Conservation (phyloP, 2,797 vertebrate genomes). For the Strix occidentalis region DNA sequence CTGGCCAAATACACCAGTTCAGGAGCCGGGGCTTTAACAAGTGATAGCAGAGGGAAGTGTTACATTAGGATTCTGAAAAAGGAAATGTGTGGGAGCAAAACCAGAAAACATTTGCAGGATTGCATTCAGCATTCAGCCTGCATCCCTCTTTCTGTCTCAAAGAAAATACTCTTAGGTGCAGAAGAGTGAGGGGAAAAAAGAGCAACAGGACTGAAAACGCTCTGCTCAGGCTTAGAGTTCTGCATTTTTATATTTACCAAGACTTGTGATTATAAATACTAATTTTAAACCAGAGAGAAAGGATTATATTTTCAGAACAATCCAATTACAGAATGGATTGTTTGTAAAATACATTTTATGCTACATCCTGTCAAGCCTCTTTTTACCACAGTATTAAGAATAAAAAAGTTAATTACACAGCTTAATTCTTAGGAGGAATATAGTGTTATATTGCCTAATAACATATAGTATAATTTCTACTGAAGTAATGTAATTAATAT, state of each 20-base stretch:
- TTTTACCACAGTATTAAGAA: conserved; percentile 51
- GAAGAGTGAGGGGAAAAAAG: neutral
- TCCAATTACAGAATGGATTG: conserved; percentile 40
- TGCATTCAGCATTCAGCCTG: conserved; percentile 11
- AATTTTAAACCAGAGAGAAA: conserved; percentile 10
- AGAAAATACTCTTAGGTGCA: neutral
- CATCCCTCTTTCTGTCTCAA: neutral
- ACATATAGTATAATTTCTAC: neutral
- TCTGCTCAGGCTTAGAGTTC: neutral
- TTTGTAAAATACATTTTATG: conserved; percentile 47
- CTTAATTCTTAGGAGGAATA: conserved; percentile 16
- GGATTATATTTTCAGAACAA: conserved; percentile 52
- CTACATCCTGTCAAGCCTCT: conserved; percentile 17
- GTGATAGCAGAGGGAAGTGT: neutral
- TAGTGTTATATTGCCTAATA: conserved; percentile 41
- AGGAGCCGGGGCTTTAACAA: neutral
- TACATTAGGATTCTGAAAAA: conserved; percentile 34
- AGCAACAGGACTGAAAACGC: neutral
- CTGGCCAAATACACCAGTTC: conserved; percentile 14
- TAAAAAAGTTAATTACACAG: conserved; percentile 45
- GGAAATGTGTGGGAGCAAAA: conserved; percentile 44
- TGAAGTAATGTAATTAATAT: conserved; percentile 1
- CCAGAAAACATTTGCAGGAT: conserved; percentile 22
- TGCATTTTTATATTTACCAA: conserved; percentile 33
- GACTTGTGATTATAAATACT: conserved; percentile 29